Percentiles rank a stretch among this genome's conserved stretches.
Conservation (phyloP, 2,113 vertebrate species). For the Elanus axillaris region DNA sequence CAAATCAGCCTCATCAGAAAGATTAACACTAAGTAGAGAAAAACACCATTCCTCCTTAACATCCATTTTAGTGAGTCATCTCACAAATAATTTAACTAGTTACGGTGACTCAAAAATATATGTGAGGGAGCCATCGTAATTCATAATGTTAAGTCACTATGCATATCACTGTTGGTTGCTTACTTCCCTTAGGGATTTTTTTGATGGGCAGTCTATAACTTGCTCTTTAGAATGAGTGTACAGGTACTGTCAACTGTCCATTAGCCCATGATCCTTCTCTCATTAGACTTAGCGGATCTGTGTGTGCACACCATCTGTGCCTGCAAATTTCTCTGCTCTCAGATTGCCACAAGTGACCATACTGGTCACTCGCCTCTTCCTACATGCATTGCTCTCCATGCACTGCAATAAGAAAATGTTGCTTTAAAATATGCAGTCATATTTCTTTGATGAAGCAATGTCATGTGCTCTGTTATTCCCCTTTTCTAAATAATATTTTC, state of each 20-base stretch:
- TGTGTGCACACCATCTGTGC: not conserved
- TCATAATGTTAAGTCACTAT: not conserved
- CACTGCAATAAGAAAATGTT: not conserved
- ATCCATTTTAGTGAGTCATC: not conserved
- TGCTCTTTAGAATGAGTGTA: not conserved
- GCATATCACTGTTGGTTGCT: not conserved
- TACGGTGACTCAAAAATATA: not conserved
- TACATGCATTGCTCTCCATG: not conserved
- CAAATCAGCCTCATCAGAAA: not conserved
- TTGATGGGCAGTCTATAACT: not conserved
- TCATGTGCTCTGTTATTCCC: not conserved
- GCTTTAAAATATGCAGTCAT: not conserved
- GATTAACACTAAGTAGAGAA: not conserved
- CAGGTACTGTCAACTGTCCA: not conserved
- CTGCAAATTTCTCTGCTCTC: not conserved
- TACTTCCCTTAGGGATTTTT: not conserved
- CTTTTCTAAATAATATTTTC: not conserved
- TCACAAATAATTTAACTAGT: not conserved
- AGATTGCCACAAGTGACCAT: not conserved
- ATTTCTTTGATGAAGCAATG: not conserved
- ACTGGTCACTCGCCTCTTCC: not conserved
- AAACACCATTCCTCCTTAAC: not conserved
- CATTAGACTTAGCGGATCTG: not conserved
- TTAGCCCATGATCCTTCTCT: rapidly evolving
- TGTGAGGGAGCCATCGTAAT: not conserved